Conservation (phyloP, 2,797 vertebrate genomes). For the Setipinna tenuifilis region DNA sequence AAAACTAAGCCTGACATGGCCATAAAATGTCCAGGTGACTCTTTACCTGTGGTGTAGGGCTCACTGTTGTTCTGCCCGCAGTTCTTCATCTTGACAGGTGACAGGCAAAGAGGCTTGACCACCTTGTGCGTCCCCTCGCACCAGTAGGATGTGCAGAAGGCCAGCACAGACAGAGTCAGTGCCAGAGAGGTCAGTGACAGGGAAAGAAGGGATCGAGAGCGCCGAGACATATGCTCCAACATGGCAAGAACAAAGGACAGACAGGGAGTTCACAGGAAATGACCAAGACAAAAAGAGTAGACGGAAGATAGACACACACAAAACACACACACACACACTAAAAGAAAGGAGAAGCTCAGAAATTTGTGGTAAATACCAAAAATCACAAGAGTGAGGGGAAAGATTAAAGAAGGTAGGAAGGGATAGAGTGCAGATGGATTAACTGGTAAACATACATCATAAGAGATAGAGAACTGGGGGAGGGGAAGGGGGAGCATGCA, state of each 20-base stretch:
- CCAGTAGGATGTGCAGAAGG: constrained; percentile 87
- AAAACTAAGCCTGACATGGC: no score
- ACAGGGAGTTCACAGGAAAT: background rate
- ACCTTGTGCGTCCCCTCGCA: constrained; percentile 87
- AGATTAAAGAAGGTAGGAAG: background rate
- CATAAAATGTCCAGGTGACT: background rate
- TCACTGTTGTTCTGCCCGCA: constrained; percentile 81
- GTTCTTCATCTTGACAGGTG: constrained; percentile 84
- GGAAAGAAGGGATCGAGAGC: constrained; percentile 80
- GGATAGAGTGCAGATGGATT: background rate
- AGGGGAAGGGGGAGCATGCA: background rate
- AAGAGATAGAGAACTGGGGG: constrained; percentile 13
- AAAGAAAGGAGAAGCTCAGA: background rate
- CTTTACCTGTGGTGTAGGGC: constrained; percentile 74
- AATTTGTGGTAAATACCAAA: no score
- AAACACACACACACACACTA: background rate
- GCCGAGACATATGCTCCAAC: constrained; percentile 77
- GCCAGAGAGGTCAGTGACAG: constrained; percentile 80
- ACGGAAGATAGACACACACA: background rate
- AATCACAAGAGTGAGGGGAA: background rate
- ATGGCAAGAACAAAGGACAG: constrained; percentile 56
- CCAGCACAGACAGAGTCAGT: constrained; percentile 80
- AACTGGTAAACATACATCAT: background rate
- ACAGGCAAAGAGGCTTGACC: constrained; percentile 86
- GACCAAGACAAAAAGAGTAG: background rate